Evolutionary conservation across 1,140 invertebrate genomes (phyloP).

Genomic region (Ostrea denselamellosa): DNA sequence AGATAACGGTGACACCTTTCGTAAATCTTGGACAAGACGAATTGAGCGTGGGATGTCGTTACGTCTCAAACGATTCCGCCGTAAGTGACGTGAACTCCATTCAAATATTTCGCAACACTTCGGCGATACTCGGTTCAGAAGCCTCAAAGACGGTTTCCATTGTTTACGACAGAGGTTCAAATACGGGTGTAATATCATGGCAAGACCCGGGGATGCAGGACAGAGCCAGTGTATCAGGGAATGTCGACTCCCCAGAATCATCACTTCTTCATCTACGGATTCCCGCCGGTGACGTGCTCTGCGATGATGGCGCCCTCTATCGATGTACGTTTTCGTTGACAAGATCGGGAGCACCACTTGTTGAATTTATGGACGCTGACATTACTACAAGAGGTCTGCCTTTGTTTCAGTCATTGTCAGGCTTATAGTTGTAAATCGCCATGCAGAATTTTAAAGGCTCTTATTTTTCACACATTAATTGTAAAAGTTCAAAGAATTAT

Average conservation of each 20-base stretch:
- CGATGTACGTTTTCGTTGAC: constrained; percentile 8
- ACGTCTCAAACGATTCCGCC: neutral
- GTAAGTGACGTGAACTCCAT: constrained; percentile 32
- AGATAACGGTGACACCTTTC: neutral
- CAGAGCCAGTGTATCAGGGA: constrained; percentile 14
- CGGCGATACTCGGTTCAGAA: neutral
- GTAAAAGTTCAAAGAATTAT: no score
- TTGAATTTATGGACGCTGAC: neutral
- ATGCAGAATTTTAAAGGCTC: no score
- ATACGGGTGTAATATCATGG: constrained; percentile 17
- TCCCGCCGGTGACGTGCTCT: neutral
- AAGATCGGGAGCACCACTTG: neutral
- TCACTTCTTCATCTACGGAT: constrained; percentile 11
- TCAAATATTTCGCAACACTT: constrained; percentile 3
- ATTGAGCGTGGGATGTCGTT: neutral
- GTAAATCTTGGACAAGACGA: neutral
- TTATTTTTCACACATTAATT: no score
- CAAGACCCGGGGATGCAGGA: neutral
- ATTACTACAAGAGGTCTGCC: neutral
- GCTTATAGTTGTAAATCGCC: no score
- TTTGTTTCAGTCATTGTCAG: neutral
- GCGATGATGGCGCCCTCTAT: constrained; percentile 19
- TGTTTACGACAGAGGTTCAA: constrained; percentile 24
- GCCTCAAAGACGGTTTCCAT: constrained; percentile 24
- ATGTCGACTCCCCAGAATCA: constrained; percentile 13